phyloP scores from a whole-genome alignment of 2,888 invertebrate species.

The Ecdyonurus torrentis region DNA sequence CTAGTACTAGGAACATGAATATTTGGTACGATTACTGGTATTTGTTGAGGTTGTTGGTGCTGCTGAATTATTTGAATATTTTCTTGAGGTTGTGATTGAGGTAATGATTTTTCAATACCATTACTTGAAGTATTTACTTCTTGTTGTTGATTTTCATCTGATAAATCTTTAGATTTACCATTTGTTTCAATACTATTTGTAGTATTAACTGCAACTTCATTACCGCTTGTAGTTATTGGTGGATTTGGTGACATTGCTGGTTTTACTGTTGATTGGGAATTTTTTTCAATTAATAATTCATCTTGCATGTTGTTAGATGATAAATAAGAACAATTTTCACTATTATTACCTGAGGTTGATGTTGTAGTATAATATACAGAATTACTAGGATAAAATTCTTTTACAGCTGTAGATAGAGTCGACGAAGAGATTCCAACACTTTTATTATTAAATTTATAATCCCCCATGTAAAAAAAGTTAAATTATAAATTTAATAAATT shows the following conservation, averaged over 20 bases:
- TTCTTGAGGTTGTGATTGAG: constrained; percentile 14
- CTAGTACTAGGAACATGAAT: background rate
- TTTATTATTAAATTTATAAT: constrained; percentile 21
- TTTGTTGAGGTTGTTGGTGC: too few relatives aligned
- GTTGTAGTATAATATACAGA: constrained; percentile 20
- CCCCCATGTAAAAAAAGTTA: constrained; percentile 17
- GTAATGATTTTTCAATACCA: constrained; percentile 16
- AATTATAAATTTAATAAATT: background rate
- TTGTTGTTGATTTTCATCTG: constrained; percentile 18
- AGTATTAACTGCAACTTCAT: background rate
- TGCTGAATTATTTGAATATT: constrained; percentile 17
- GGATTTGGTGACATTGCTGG: constrained; percentile 16
- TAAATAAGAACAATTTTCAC: constrained; percentile 10
- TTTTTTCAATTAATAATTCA: constrained; percentile 20
- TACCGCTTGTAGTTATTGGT: background rate
- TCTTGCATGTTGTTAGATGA: constrained; percentile 17
- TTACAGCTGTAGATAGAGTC: constrained; percentile 17
- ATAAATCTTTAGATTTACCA: constrained; percentile 17
- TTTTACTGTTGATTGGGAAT: constrained; percentile 14
- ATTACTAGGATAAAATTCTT: constrained; percentile 16
- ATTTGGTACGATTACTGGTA: constrained; percentile 17
- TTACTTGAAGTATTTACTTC: constrained; percentile 12
- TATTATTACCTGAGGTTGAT: constrained; percentile 19
- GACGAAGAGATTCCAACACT: constrained; percentile 20
- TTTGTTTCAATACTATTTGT: constrained; percentile 13